Base-by-base conservation (phyloP, 2,113 vertebrate species). In the Austrofundulus limnaeus region DNA sequence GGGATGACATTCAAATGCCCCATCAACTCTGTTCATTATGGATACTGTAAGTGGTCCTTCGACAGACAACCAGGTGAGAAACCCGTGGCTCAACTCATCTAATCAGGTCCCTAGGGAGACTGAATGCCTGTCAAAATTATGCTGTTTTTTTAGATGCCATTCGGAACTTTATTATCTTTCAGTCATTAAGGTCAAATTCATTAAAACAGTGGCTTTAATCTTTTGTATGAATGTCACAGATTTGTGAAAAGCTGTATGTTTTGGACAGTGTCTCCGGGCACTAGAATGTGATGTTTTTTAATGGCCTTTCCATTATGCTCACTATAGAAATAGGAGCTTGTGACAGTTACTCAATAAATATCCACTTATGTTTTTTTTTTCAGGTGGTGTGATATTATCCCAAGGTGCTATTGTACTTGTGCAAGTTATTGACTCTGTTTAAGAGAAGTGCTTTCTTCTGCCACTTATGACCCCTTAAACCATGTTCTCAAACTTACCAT, bases 361-460 rank as follows among this genome's bases (percentile, higher is more conserved):
- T 72, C 82, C 81, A 84, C 67, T 89, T 80, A 75, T 80, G 70
- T 78, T 83, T 34, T 4, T 28, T 81, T 75, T 77, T 87, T 70
- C 68, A 85, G 58, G 65, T 85, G 73, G 82, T 86, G 61, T 87
- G 85, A 82, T 80, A 74, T 86, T 87, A 78, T 81, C 80, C 78
- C 65, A 47, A 83, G 80, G 75, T 78, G 78, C 66, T 48, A 52
- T 66, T 54, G 60, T 78, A 80, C 68, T 84, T 83, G 83, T 71
- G 66, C 37, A 70, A 77, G 75, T 80, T 88, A 89, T 89, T 81
- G 89, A 88, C 85, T 81, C 66, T 77, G 63, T 86, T 88, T 83
- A 89, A 87, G 77, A 77, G 28, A 86, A 80, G 63, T 51, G 74
- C 72, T 76, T 77, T 78, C 61, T 77, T 83, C 75, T 49, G 50